Percentiles rank a stretch among this genome's conserved stretches.
These are phyloP conservation scores for Morone saxatilis DNA, from an alignment of 2,113 vertebrate genomes.

Conservation along the genomic window DNA sequence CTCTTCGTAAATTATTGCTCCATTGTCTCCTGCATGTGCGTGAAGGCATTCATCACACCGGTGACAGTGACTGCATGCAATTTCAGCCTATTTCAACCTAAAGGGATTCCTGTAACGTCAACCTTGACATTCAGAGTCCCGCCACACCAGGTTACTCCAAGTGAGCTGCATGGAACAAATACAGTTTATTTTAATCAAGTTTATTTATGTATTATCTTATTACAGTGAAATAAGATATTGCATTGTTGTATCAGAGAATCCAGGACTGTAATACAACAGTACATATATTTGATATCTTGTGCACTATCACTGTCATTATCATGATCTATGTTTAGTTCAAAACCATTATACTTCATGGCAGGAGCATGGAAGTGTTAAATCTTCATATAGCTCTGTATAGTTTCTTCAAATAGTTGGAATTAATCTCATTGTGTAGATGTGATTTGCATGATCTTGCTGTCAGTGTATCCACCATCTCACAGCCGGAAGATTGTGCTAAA, in stretches of 20 bases:
- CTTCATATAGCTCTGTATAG: slow-evolving; percentile 13
- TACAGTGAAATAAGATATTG: slow-evolving; percentile 23
- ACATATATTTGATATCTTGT: slow-evolving; percentile 41
- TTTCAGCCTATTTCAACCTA: background rate
- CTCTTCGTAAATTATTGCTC: slow-evolving; percentile 12
- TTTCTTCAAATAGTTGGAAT: slow-evolving; percentile 27
- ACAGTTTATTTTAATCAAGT: slow-evolving; percentile 3
- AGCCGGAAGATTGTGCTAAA: slow-evolving; percentile 57
- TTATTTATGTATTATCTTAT: slow-evolving; percentile 23
- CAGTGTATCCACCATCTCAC: slow-evolving; percentile 33
- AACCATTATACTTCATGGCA: slow-evolving; percentile 9
- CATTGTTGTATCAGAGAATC: slow-evolving; percentile 5
- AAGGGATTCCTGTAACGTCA: slow-evolving; percentile 17
- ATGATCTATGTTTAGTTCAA: slow-evolving; percentile 48
- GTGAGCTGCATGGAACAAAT: background rate
- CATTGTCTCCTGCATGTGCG: slow-evolving; percentile 7
- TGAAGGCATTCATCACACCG: slow-evolving; percentile 35
- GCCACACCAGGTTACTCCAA: background rate
- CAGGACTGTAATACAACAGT: slow-evolving; percentile 13
- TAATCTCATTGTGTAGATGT: slow-evolving; percentile 50
- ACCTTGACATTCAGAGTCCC: slow-evolving; percentile 19
- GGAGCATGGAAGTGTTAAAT: slow-evolving; percentile 38
- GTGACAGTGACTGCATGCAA: background rate
- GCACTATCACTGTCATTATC: background rate
- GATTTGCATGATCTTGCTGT: slow-evolving; percentile 31